phyloP scores from a whole-genome alignment of 2,888 invertebrate genomes.

The Scotopteryx bipunctaria region DNA sequence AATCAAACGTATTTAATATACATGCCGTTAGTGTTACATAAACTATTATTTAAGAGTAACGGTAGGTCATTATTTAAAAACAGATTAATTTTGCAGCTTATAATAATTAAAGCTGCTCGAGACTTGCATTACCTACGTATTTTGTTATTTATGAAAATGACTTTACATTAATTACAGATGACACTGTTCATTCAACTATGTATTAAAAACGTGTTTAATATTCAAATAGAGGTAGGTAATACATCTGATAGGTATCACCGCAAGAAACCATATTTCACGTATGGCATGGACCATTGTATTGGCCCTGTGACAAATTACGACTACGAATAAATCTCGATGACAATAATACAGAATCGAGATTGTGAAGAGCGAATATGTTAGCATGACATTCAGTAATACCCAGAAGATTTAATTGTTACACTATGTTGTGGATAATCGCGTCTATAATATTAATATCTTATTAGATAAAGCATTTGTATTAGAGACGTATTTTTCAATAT shows the following conservation, averaged over 20 bases:
- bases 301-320: constrained; percentile 61
- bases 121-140: background rate
- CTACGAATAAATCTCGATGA: constrained; percentile 46
- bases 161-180: constrained; percentile 14
- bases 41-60: background rate
- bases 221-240: constrained; percentile 32
- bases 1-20: too few species aligned
- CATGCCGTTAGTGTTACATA: background rate
- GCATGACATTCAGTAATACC: constrained; percentile 10
- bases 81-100: constrained; percentile 11
- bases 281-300: constrained; percentile 65
- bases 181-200: constrained; percentile 13
- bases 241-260: constrained; percentile 46
- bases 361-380: constrained; percentile 35
- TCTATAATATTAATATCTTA: constrained; percentile 25
- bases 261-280: constrained; percentile 60
- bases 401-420: constrained; percentile 10
- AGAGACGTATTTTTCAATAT: too few species aligned
- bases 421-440: background rate
- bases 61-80: constrained; percentile 1
- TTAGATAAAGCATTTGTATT: constrained; percentile 1
- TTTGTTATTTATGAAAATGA: constrained; percentile 19
- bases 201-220: constrained; percentile 35
- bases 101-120: constrained; percentile 4
- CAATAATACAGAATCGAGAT: constrained; percentile 49